phyloP scores from a whole-genome alignment of 2,113 vertebrate genomes.

The Rhagologus leucostigma region DNA sequence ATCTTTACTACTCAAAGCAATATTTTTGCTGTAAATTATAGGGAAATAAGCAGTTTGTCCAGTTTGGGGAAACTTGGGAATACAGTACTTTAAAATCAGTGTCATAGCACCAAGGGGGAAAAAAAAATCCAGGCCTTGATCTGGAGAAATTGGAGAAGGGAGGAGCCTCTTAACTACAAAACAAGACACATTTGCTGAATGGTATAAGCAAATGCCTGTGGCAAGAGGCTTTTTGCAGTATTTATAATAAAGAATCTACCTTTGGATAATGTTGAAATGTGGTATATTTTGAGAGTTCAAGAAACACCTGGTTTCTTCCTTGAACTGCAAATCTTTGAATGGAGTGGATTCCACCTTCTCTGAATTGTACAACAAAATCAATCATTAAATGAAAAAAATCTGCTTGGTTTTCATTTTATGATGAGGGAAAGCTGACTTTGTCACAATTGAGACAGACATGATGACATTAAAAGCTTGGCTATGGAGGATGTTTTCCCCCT shows the following conservation, averaged over 20 bases:
- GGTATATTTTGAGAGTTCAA: not conserved
- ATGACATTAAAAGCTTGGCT: not conserved
- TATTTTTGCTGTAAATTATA: not conserved
- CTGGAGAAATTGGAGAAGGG: not conserved
- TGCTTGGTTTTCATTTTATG: not conserved
- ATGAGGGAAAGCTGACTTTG: not conserved
- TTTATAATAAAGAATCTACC: not conserved
- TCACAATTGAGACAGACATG: not conserved
- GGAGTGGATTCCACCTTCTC: not conserved
- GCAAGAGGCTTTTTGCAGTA: not conserved
- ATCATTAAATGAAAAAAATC: not conserved
- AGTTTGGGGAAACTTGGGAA: not conserved
- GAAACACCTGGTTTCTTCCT: not conserved
- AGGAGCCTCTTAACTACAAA: not conserved
- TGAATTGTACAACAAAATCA: not conserved
- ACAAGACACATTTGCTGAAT: not conserved
- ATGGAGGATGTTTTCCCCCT: fast-evolving
- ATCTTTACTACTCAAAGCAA: not conserved
- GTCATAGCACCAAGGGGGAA: too few species aligned
- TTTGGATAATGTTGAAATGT: not conserved
- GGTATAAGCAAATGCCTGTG: not conserved
- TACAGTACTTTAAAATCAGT: not conserved
- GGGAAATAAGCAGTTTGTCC: not conserved
- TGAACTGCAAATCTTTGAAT: not conserved
- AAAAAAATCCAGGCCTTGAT: not conserved